Percentiles rank a stretch among this genome's conserved stretches.
Conservation (phyloP, 2,888 invertebrate species). For the Melinaea marsaeus region DNA sequence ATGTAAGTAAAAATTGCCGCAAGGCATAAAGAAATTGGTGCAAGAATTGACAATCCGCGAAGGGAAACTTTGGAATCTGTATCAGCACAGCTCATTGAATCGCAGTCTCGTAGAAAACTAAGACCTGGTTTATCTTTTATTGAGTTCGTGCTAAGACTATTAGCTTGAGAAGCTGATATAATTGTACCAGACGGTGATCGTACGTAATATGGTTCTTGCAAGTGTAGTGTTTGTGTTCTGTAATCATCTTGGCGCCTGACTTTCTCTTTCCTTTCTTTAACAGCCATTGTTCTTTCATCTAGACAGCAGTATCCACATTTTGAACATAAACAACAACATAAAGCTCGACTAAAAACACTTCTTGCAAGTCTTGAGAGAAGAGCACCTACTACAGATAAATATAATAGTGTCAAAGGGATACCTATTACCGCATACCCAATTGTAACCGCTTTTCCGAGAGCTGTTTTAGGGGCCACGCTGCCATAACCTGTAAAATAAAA, state of each 20-base stretch:
- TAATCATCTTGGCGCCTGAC: constrained; percentile 84
- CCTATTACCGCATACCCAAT: constrained; percentile 92
- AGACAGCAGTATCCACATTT: constrained; percentile 93
- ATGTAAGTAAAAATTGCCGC: constrained; percentile 94
- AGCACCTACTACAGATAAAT: constrained; percentile 91
- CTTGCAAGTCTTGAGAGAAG: constrained; percentile 89
- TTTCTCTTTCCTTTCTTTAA: constrained; percentile 87
- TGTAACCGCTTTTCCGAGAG: constrained; percentile 94
- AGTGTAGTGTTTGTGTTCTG: constrained; percentile 77
- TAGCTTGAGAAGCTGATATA: constrained; percentile 74
- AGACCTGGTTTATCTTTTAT: constrained; percentile 69
- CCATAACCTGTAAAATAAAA: constrained; percentile 87
- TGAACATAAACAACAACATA: constrained; percentile 92
- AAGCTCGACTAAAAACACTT: constrained; percentile 87
- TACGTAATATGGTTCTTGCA: constrained; percentile 86
- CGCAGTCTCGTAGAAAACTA: constrained; percentile 71
- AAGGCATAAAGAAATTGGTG: constrained; percentile 92
- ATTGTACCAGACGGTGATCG: constrained; percentile 74
- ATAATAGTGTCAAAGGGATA: constrained; percentile 91
- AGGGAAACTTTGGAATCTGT: constrained; percentile 83
- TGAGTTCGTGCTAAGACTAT: constrained; percentile 62
- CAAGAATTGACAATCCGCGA: constrained; percentile 87
- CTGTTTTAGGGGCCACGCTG: constrained; percentile 92
- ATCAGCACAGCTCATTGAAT: constrained; percentile 80
- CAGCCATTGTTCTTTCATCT: constrained; percentile 89